Percentiles rank a stretch among this genome's conserved stretches.
phyloP scores from a whole-genome alignment of 2,113 vertebrate genomes.

The Peucedramus taeniatus region DNA sequence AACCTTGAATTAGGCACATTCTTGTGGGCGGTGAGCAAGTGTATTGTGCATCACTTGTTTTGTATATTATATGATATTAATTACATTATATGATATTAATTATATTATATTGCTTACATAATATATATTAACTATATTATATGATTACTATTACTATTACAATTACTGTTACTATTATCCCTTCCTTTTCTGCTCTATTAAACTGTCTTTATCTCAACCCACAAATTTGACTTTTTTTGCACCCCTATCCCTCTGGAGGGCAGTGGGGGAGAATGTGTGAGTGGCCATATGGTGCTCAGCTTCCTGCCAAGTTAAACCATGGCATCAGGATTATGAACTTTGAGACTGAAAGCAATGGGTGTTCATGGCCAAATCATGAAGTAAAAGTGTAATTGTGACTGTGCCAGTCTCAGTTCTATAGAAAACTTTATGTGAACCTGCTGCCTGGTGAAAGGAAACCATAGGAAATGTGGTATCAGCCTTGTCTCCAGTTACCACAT shows the following conservation, averaged over 20 bases:
- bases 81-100: neutral
- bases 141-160: too few species aligned
- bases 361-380: neutral
- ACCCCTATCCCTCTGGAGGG: neutral
- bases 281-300: neutral
- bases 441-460: neutral
- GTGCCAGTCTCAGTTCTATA: neutral
- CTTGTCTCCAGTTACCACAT: neutral
- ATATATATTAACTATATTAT: too few species aligned
- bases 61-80: neutral
- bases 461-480: neutral
- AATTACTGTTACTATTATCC: neutral
- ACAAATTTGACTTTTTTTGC: neutral
- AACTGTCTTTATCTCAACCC: neutral
- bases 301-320: neutral
- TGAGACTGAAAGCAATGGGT: neutral
- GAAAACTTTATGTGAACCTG: neutral
- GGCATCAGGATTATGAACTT: neutral
- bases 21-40: neutral
- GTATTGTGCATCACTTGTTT: neutral
- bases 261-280: neutral
- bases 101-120: too few species aligned
- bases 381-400: neutral
- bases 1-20: neutral
- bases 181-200: neutral